Evolutionary conservation across 2,888 invertebrate species (phyloP), one percentile per base, ranked within the genome.

Genomic region (Standfussiana lucernea): DNA sequence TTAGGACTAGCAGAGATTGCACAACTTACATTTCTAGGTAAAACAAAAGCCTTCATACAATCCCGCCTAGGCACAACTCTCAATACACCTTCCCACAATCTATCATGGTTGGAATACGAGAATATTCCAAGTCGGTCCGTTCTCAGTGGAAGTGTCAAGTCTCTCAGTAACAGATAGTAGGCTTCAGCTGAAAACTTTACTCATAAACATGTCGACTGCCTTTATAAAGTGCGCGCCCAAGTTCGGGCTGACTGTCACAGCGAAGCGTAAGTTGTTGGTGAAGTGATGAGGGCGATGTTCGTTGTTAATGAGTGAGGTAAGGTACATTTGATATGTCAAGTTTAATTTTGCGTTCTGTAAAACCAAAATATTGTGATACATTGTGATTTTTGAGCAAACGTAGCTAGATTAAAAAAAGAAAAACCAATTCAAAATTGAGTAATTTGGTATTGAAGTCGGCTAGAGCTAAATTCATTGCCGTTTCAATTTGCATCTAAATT

Each of bases 131-230:
- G 76, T 77, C 80, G 75, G 83, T 82, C 82, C 82, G 83, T 89
- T 84, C 74, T 84, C 81, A 80, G 84, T 73, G 77, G 86, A 86
- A 86, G 88, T 89, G 89, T 91, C 91, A 91, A 90, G 89, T 89
- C 89, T 78, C 81, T 77, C 72, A 81, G 89, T 88, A 92, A 91
- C 89, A 93, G 91, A 93, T 92, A 91, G 91, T 90, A 90, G 90
- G 89, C 90, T 88, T 89, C 90, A 90, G 89, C 90, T 87, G 86
- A 88, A 91, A 94, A 94, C 92, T 94, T 94, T 91, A 75, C 91
- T 93, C 93, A 93, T 94, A 94, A 94, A 94, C 93, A 93, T 92
- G 92, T 91, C 93, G 86, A 79, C 85, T 88, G 87, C 89, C 91
- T 89, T 92, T 92, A 92, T 92, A 92, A 92, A 93, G 92, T 92